Evolutionary conservation across 1,140 invertebrate species (phyloP).

Genomic region (Amyelois transitella): DNA sequence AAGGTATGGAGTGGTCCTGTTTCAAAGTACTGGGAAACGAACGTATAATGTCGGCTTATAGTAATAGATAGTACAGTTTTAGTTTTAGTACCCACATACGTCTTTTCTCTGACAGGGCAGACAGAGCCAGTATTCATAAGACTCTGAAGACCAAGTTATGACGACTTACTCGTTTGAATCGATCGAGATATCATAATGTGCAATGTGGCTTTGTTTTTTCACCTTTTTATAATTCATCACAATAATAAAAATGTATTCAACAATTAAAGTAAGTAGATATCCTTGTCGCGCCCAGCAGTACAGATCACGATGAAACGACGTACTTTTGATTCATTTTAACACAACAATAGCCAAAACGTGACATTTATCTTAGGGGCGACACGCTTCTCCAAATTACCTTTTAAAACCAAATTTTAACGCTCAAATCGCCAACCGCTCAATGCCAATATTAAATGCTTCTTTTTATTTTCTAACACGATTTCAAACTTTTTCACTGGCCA

Average conservation of each 20-base stretch:
- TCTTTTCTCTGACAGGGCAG: too few relatives aligned
- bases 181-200: too few relatives aligned
- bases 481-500: constrained; percentile 54
- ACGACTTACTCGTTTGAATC: too few relatives aligned
- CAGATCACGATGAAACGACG: constrained; percentile 4
- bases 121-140: too few relatives aligned
- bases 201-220: not conserved
- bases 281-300: constrained; percentile 1
- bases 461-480: constrained; percentile 59
- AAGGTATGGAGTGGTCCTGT: too few relatives aligned
- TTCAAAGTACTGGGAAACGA: too few relatives aligned
- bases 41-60: too few relatives aligned
- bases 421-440: constrained; percentile 52
- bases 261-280: not conserved
- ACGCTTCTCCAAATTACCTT: constrained; percentile 41
- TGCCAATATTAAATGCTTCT: constrained; percentile 66
- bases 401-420: constrained; percentile 53
- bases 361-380: constrained; percentile 26
- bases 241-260: constrained; percentile 11
- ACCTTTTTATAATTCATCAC: constrained; percentile 2
- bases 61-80: too few relatives aligned
- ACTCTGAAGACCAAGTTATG: too few relatives aligned
- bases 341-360: constrained; percentile 14
- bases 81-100: too few relatives aligned
- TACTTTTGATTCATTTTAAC: not conserved